Conservation (phyloP, 1,140 invertebrate genomes). For the Cyphomyrmex costatus region DNA sequence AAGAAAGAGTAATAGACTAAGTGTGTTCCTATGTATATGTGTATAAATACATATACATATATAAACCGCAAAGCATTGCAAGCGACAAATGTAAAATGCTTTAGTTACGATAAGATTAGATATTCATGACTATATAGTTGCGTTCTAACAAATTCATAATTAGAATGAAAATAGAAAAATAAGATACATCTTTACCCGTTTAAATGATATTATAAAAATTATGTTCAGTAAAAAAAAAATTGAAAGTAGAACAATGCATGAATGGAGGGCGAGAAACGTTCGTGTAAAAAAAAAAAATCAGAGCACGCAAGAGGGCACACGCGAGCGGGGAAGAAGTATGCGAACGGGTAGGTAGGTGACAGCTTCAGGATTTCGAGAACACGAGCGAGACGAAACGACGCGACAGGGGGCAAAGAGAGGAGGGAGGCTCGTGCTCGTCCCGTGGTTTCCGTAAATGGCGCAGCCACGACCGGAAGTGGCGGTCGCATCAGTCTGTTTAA, state of each 20-base stretch:
- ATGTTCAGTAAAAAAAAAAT: constrained; percentile 2
- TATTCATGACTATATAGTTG: neutral
- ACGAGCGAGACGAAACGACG: constrained; percentile 39
- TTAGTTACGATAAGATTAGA: neutral
- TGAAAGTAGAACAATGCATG: constrained; percentile 31
- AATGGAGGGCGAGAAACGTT: constrained; percentile 25
- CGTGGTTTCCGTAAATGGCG: constrained; percentile 83
- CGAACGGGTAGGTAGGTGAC: constrained; percentile 44
- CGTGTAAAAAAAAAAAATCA: constrained; percentile 19
- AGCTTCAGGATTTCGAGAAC: constrained; percentile 28
- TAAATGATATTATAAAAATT: neutral
- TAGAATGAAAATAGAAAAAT: neutral
- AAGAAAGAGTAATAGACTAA: constrained; percentile 24
- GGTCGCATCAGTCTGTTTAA: constrained; percentile 87
- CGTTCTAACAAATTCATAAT: neutral
- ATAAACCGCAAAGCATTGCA: neutral
- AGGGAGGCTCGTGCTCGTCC: constrained; percentile 77
- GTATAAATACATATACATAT: neutral
- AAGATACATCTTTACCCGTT: neutral
- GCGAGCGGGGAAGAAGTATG: neutral
- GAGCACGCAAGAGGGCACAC: constrained; percentile 7
- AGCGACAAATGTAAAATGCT: constrained; percentile 26
- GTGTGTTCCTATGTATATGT: neutral
- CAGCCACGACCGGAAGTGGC: constrained; percentile 83
- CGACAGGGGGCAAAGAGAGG: constrained; percentile 45